Conservation (phyloP, 2,888 invertebrate species). For the Polyploca ridens region DNA sequence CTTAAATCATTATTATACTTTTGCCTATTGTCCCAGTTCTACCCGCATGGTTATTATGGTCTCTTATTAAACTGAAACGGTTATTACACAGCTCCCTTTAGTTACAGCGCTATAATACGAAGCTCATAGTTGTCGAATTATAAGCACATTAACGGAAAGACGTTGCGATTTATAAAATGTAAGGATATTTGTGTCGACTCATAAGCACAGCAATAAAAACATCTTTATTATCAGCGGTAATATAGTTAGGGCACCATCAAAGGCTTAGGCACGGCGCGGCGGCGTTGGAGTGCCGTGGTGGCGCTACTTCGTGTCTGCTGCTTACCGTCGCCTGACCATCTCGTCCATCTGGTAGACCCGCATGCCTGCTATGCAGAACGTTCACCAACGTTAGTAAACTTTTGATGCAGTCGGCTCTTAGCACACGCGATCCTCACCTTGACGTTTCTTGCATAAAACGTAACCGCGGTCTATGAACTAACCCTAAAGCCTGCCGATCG, state of each 20-base stretch:
- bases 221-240: slow-evolving; percentile 15
- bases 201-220: not conserved
- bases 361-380: slow-evolving; percentile 61
- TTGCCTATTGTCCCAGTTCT: not conserved
- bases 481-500: slow-evolving; percentile 83
- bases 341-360: slow-evolving; percentile 66
- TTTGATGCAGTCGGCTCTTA: slow-evolving; percentile 34
- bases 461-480: slow-evolving; percentile 66
- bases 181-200: not conserved
- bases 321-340: slow-evolving; percentile 68
- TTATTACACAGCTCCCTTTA: too few species aligned
- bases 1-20: not conserved
- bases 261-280: slow-evolving; percentile 59
- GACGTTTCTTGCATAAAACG: slow-evolving; percentile 53
- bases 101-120: too few species aligned
- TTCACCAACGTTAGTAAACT: slow-evolving; percentile 71
- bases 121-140: too few species aligned
- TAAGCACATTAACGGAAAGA: too few species aligned
- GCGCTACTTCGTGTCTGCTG: slow-evolving; percentile 73
- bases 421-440: slow-evolving; percentile 66
- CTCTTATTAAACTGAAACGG: too few species aligned
- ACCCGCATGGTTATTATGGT: too few species aligned
- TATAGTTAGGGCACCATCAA: slow-evolving; percentile 41
- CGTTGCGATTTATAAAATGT: too few species aligned
- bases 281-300: slow-evolving; percentile 64